Evolutionary conservation across 2,888 invertebrate genomes (phyloP).

Genomic region (Agrilus mali): DNA sequence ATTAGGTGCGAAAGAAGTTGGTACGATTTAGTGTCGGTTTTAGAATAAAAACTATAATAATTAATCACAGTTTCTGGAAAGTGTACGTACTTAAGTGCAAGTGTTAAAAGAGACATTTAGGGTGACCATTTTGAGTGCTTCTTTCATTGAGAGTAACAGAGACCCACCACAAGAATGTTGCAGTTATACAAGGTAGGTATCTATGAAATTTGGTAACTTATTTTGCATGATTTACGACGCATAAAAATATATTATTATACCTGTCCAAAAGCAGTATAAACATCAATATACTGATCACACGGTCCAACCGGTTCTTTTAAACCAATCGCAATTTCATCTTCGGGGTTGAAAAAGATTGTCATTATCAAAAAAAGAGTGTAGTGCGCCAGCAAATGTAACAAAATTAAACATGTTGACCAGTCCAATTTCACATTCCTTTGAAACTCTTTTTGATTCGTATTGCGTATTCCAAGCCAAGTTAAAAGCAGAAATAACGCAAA

Average conservation of each 20-base stretch:
- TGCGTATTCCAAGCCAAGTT: constrained; percentile 47
- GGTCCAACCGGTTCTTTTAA: constrained; percentile 65
- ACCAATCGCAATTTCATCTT: constrained; percentile 53
- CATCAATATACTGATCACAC: constrained; percentile 46
- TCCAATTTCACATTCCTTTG: constrained; percentile 20
- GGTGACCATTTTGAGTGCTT: too few species aligned
- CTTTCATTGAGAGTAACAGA: background rate
- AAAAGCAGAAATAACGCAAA: constrained; percentile 46
- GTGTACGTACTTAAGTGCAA: too few species aligned
- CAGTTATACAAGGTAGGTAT: background rate
- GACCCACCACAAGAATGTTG: background rate
- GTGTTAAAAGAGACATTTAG: too few species aligned
- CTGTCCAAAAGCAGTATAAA: constrained; percentile 55
- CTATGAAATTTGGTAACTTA: background rate
- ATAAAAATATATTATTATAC: constrained; percentile 28
- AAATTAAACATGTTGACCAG: constrained; percentile 29
- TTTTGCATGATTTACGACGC: background rate
- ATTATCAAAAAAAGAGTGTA: constrained; percentile 49
- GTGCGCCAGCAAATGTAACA: constrained; percentile 45
- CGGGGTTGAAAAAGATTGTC: constrained; percentile 52
- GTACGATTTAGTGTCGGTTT: too few species aligned
- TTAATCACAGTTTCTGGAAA: too few species aligned
- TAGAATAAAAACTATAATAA: too few species aligned
- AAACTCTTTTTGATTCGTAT: constrained; percentile 2
- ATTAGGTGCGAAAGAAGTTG: too few species aligned